phyloP scores from a whole-genome alignment of 2,797 vertebrate species.

The Forpus xanthops region DNA sequence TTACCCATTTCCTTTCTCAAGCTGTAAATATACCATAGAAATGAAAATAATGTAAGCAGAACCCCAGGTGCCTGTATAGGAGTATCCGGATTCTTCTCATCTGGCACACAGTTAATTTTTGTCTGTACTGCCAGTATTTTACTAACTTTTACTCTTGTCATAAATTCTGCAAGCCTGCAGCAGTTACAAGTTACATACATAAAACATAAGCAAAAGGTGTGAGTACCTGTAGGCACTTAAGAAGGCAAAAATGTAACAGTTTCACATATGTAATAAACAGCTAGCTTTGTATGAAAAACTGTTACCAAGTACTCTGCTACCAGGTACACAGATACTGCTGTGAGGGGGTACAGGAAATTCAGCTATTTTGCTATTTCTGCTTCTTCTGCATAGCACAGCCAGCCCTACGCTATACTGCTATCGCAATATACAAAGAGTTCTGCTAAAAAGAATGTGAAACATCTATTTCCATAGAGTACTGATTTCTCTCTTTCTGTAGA shows the following conservation, averaged over 20 bases:
- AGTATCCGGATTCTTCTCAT: not conserved
- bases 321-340: not conserved
- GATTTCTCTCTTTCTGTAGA: not conserved
- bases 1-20: not conserved
- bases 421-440: not conserved
- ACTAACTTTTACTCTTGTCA: not conserved
- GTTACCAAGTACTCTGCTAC: not conserved
- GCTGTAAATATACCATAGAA: not conserved
- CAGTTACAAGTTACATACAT: not conserved
- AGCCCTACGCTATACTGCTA: fast-evolving
- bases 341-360: not conserved
- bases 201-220: not conserved
- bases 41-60: not conserved
- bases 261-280: not conserved
- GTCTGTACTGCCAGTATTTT: not conserved
- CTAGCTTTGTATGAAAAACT: not conserved
- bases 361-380: not conserved
- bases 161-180: not conserved
- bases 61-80: not conserved
- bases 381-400: not conserved
- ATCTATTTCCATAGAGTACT: not conserved
- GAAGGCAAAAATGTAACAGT: not conserved
- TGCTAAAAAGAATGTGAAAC: not conserved
- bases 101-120: not conserved
- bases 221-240: not conserved